These are phyloP conservation scores for Carcharodon carcharias DNA, from an alignment of 2,797 vertebrate genomes.

Conservation along the genomic window DNA sequence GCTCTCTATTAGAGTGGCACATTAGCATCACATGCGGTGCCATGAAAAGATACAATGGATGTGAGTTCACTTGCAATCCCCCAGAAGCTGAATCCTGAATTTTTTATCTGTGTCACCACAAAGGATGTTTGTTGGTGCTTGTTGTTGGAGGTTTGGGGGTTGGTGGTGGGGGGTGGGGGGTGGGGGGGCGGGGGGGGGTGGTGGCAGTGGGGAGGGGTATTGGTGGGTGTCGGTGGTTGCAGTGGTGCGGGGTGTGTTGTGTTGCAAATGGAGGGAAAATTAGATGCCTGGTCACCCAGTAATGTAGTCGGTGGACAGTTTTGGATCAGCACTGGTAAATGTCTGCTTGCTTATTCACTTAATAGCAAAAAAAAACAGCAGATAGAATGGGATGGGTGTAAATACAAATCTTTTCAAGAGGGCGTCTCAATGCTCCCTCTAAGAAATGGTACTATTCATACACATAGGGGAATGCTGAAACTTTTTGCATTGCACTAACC, in stretches of 20 bases:
- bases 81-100: neutral
- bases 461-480: neutral
- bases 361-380: too few species aligned
- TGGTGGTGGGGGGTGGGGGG: too few species aligned
- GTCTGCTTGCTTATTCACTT: neutral
- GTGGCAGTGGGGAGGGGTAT: neutral
- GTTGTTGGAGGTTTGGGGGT: too few species aligned
- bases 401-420: neutral
- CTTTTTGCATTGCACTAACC: neutral
- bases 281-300: neutral
- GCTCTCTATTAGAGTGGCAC: neutral
- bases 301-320: neutral
- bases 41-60: neutral
- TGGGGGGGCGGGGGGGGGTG: neutral
- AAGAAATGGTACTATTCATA: neutral
- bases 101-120: neutral
- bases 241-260: neutral
- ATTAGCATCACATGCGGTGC: neutral
- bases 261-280: neutral
- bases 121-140: too few species aligned
- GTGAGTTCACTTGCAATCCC: neutral
- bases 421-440: neutral
- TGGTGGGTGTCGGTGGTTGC: neutral
- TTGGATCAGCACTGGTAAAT: neutral
- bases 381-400: neutral